Conservation (phyloP, 2,888 invertebrate species). For the Dendrolimus pini region DNA sequence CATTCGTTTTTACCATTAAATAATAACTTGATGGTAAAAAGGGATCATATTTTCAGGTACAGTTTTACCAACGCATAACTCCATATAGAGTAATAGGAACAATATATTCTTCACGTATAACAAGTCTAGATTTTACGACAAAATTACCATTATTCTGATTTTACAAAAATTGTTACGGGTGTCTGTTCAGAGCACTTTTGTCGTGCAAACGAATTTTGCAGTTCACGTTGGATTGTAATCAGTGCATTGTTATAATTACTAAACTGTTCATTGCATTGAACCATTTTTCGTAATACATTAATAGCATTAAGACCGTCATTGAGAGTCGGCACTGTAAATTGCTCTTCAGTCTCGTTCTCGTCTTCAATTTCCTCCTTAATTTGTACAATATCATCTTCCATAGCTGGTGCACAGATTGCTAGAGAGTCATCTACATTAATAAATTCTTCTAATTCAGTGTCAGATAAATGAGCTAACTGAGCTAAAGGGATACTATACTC, state of each 20-base stretch:
- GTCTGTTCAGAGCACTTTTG: slow-evolving; percentile 4
- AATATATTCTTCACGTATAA: too few species aligned
- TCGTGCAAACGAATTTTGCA: slow-evolving; percentile 5
- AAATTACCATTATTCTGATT: slow-evolving; percentile 1
- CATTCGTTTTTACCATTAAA: too few species aligned
- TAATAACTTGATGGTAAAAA: too few species aligned
- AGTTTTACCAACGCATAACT: too few species aligned
- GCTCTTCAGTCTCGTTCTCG: slow-evolving; percentile 11
- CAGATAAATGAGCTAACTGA: slow-evolving; percentile 4
- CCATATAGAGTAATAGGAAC: too few species aligned
- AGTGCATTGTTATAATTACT: slow-evolving; percentile 7
- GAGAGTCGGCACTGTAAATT: slow-evolving; percentile 16
- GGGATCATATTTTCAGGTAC: too few species aligned
- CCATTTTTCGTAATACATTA: slow-evolving; percentile 16
- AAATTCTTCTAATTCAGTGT: slow-evolving; percentile 13
- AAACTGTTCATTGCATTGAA: slow-evolving; percentile 11
- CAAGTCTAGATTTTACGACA: too few species aligned
- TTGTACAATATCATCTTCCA: slow-evolving; percentile 1
- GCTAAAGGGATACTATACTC: background rate
- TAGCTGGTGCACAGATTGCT: slow-evolving; percentile 8
- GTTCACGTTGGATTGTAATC: slow-evolving; percentile 4
- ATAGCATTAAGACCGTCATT: slow-evolving; percentile 15
- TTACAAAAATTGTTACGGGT: slow-evolving; percentile 4
- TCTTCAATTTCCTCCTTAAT: slow-evolving; percentile 8
- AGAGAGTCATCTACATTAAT: slow-evolving; percentile 13